Conservation (phyloP, 2,888 invertebrate species). For the Listrodromus nycthemerus region DNA sequence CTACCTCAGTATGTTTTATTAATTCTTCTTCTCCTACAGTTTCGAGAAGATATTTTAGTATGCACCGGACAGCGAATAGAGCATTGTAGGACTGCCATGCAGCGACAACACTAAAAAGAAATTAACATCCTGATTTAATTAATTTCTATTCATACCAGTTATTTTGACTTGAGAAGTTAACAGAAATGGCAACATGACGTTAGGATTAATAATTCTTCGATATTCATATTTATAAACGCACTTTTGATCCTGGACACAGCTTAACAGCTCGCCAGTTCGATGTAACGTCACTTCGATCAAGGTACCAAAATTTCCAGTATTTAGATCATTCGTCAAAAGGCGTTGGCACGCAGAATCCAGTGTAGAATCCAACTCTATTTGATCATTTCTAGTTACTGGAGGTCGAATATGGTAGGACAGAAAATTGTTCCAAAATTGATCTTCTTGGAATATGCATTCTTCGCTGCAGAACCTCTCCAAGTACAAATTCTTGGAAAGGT, state of each 20-base stretch:
- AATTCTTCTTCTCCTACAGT: slow-evolving; percentile 95
- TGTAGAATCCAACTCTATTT: slow-evolving; percentile 89
- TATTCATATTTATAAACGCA: slow-evolving; percentile 84
- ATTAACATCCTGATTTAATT: slow-evolving; percentile 1
- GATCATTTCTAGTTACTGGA: slow-evolving; percentile 90
- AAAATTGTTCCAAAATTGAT: slow-evolving; percentile 97
- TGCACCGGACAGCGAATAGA: slow-evolving; percentile 94
- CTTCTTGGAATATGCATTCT: slow-evolving; percentile 92
- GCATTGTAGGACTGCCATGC: slow-evolving; percentile 98
- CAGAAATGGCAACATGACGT: not conserved
- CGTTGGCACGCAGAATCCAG: slow-evolving; percentile 91
- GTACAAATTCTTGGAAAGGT: slow-evolving; percentile 93
- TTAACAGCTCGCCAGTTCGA: slow-evolving; percentile 92
- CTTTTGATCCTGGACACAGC: slow-evolving; percentile 95
- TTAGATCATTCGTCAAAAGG: slow-evolving; percentile 93
- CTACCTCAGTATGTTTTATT: slow-evolving; percentile 91
- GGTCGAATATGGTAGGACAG: slow-evolving; percentile 95
- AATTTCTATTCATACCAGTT: not conserved
- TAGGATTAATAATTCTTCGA: not conserved
- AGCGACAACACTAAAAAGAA: slow-evolving; percentile 88
- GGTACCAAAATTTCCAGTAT: slow-evolving; percentile 95
- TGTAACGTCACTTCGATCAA: slow-evolving; percentile 94
- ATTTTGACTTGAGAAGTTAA: not conserved
- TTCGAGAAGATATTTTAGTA: slow-evolving; percentile 95
- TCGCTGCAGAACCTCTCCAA: slow-evolving; percentile 92